phyloP scores from a whole-genome alignment of 2,888 invertebrate species.

The Clivina fossor region DNA sequence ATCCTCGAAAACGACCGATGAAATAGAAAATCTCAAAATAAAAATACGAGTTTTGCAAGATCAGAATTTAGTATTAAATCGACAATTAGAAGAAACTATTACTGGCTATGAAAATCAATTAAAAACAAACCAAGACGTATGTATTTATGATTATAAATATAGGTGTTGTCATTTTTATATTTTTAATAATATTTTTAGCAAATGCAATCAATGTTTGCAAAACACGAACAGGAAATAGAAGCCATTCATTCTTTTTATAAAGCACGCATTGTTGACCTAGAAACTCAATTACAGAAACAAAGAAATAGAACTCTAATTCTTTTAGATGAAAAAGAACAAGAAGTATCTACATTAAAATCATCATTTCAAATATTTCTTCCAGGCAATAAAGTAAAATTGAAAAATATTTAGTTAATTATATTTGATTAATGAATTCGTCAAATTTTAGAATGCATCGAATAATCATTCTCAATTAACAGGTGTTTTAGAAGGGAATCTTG shows the following conservation, averaged over 20 bases:
- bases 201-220: slow-evolving; percentile 3
- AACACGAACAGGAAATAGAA: slow-evolving; percentile 17
- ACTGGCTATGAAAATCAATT: slow-evolving; percentile 62
- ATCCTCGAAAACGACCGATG: slow-evolving; percentile 44
- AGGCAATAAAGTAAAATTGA: slow-evolving; percentile 49
- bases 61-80: slow-evolving; percentile 63
- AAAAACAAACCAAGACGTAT: slow-evolving; percentile 60
- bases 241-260: slow-evolving; percentile 52
- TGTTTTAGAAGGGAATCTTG: slow-evolving; percentile 14
- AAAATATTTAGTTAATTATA: slow-evolving; percentile 46
- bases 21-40: slow-evolving; percentile 57
- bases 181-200: not conserved
- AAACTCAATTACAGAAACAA: slow-evolving; percentile 76
- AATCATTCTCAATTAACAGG: slow-evolving; percentile 17
- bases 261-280: slow-evolving; percentile 60
- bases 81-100: slow-evolving; percentile 66
- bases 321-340: slow-evolving; percentile 78
- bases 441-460: slow-evolving; percentile 3
- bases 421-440: slow-evolving; percentile 32
- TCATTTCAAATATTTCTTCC: slow-evolving; percentile 58
- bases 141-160: not conserved
- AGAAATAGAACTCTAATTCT: slow-evolving; percentile 75
- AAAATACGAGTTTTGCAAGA: slow-evolving; percentile 69
- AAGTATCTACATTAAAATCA: slow-evolving; percentile 63
- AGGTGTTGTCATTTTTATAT: not conserved